A percentile compares a stretch with the other conserved stretches of the same genome.
Evolutionary conservation across 2,888 invertebrate species (phyloP).

Genomic region (Tillus elongatus): DNA sequence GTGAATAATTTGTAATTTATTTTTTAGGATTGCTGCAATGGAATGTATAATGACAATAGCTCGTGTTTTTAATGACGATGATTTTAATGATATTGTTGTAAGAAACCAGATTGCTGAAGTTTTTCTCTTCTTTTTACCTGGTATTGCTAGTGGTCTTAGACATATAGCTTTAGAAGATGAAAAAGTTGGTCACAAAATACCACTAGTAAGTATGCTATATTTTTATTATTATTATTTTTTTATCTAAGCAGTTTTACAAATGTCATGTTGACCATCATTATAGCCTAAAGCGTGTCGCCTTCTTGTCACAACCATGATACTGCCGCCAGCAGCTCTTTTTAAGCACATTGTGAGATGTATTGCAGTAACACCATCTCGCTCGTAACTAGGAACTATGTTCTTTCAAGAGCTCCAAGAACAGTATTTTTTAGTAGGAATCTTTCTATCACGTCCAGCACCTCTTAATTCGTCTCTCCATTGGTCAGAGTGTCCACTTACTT

Average conservation of each 20-base stretch:
- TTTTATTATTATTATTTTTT: not conserved
- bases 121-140: conserved; percentile 55
- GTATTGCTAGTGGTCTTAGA: conserved; percentile 50
- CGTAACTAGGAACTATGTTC: no score
- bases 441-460: no score
- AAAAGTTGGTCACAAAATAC: conserved; percentile 54
- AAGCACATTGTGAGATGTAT: no score
- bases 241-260: not conserved
- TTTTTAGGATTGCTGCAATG: conserved; percentile 44
- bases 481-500: no score
- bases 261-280: not conserved
- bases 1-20: no score
- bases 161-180: conserved; percentile 49
- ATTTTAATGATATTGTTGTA: conserved; percentile 46
- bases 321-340: no score
- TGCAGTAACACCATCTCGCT: no score
- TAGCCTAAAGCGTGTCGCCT: no score
- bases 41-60: conserved; percentile 56
- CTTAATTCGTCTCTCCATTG: no score
- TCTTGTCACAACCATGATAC: no score
- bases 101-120: conserved; percentile 48
- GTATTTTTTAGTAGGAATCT: no score
- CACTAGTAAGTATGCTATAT: conserved; percentile 43
- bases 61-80: conserved; percentile 49
- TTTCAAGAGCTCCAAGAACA: no score